A percentile compares a stretch with the other conserved stretches of the same genome.
These are phyloP conservation scores for Ennomos quercinarius DNA, from an alignment of 2,888 invertebrate species.

Conservation along the genomic window DNA sequence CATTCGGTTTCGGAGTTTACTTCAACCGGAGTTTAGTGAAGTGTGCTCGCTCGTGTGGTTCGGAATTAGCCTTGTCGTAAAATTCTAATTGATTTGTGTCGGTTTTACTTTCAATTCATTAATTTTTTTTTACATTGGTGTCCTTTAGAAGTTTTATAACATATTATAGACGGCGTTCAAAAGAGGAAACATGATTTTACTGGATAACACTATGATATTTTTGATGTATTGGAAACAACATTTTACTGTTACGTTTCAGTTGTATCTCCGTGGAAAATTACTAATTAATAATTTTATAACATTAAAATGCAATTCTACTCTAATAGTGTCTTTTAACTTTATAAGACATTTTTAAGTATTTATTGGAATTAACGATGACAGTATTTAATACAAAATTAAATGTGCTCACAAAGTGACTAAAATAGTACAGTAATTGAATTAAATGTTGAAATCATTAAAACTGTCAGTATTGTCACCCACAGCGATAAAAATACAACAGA, in stretches of 20 bases:
- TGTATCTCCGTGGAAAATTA: no score
- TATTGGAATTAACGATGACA: neutral
- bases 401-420: neutral
- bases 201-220: no score
- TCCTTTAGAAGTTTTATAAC: no score
- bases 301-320: no score
- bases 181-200: no score
- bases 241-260: no score
- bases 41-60: slow-evolving; percentile 5
- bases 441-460: slow-evolving; percentile 51
- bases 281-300: no score
- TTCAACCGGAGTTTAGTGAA: slow-evolving; percentile 10
- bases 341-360: slow-evolving; percentile 25
- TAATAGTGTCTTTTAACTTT: no score
- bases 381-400: no score
- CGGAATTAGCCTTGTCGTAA: slow-evolving; percentile 24
- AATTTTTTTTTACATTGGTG: no score
- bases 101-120: slow-evolving; percentile 25
- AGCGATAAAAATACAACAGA: slow-evolving; percentile 58
- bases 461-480: slow-evolving; percentile 66
- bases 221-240: no score
- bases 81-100: slow-evolving; percentile 30
- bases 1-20: slow-evolving; percentile 9
- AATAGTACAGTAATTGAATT: slow-evolving; percentile 49
- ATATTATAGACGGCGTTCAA: no score